Evolutionary conservation across 2,888 invertebrate genomes (phyloP).

Genomic region (Sminthurides aquaticus): DNA sequence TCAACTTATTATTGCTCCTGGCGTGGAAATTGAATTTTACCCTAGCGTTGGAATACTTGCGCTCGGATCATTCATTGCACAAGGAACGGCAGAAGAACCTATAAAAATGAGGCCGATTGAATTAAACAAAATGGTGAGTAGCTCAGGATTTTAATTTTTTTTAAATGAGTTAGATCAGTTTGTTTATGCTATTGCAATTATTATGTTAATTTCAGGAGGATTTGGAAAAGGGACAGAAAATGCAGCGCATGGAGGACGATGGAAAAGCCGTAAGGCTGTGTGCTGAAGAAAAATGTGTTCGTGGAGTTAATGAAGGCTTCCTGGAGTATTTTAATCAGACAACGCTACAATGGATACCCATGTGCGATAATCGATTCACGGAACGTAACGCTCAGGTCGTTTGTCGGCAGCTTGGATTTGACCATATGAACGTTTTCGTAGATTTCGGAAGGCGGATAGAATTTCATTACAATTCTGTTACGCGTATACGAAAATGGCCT

Average conservation of each 20-base stretch:
- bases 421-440: slow-evolving; percentile 80
- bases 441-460: slow-evolving; percentile 77
- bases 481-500: slow-evolving; percentile 88
- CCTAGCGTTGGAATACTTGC: slow-evolving; percentile 94
- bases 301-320: slow-evolving; percentile 68
- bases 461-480: slow-evolving; percentile 77
- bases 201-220: slow-evolving; percentile 16
- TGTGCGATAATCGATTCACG: slow-evolving; percentile 91
- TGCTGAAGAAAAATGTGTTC: slow-evolving; percentile 62
- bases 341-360: slow-evolving; percentile 90
- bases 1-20: slow-evolving; percentile 75
- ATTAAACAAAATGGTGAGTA: slow-evolving; percentile 33
- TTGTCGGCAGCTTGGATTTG: slow-evolving; percentile 84
- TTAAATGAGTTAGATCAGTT: no score
- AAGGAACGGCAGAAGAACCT: slow-evolving; percentile 66
- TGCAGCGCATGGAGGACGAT: slow-evolving; percentile 25
- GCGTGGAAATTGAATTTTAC: slow-evolving; percentile 84
- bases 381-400: slow-evolving; percentile 95
- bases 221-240: slow-evolving; percentile 20
- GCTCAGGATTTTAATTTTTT: not conserved
- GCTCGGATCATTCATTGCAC: slow-evolving; percentile 77
- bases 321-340: slow-evolving; percentile 91
- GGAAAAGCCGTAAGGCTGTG: slow-evolving; percentile 60
- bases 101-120: slow-evolving; percentile 65
- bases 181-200: not conserved